Conservation (phyloP, 2,113 vertebrate species). For the Onychostoma macrolepis region DNA sequence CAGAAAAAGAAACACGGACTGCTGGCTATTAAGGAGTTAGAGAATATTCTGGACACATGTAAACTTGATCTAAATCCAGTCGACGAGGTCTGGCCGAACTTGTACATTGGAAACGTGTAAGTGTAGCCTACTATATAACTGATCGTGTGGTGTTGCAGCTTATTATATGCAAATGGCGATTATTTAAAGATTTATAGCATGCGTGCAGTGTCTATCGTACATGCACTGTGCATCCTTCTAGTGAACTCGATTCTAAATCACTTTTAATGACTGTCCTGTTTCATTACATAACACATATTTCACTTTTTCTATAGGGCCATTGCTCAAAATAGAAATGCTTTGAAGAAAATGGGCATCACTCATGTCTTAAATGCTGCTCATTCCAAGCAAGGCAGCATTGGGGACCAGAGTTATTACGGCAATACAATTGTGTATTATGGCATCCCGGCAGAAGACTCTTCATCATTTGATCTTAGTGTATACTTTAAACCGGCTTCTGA, state of each 20-base stretch:
- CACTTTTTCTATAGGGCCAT: constrained; percentile 65
- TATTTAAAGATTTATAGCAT: neutral
- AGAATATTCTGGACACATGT: constrained; percentile 76
- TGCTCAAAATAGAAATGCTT: constrained; percentile 74
- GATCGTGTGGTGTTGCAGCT: neutral
- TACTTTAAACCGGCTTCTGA: constrained; percentile 75
- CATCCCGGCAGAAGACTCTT: constrained; percentile 80
- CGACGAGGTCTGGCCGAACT: constrained; percentile 80
- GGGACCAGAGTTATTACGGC: constrained; percentile 87
- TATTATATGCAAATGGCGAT: neutral
- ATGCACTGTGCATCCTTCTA: neutral
- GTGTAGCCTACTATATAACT: constrained; percentile 55
- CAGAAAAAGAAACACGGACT: constrained; percentile 68
- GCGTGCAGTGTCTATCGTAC: neutral
- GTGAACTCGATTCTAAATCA: neutral
- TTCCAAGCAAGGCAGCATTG: constrained; percentile 85
- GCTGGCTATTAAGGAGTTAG: constrained; percentile 66
- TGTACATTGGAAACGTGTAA: constrained; percentile 81
- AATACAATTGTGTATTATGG: constrained; percentile 77
- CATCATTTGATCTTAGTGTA: constrained; percentile 76
- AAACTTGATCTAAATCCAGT: constrained; percentile 73
- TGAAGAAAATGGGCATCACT: constrained; percentile 77
- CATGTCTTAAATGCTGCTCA: constrained; percentile 80
- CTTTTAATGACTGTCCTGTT: neutral
- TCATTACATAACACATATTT: neutral